Base-by-base conservation (phyloP, 30 jellyfish, hydroid and myxozoan genomes). In the Catostylus mosaicus region DNA sequence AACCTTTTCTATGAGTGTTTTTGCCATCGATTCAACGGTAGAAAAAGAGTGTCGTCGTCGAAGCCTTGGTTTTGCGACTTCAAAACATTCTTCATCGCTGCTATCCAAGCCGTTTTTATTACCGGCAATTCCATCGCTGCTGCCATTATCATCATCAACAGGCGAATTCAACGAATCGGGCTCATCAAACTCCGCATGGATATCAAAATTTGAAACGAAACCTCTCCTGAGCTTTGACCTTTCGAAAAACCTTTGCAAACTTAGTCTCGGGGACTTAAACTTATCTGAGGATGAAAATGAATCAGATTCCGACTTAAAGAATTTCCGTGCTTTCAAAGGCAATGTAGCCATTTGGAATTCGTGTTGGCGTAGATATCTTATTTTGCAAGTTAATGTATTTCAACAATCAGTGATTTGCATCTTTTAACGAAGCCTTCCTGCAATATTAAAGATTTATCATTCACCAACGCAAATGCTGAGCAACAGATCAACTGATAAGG, bases 1-100 rank as follows among this genome's bases (percentile, higher is more conserved):
- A 69, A 82, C 92, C 92, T 77, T 72, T 10, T 82, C 86, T 56
- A 40, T 72, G 11, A 67, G 66, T 14, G 48, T 14, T 9, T 56
- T 48, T 3, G 80, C 65, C 84, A 82, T 69, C 80, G 75, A 54
- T 29, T 69, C 80, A 30, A 82, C 46, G 30, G 85, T 68, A 3
- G 92, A 51, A 68, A 82, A 82, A 35, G 92, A 82, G 47, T 82
- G 92, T 65, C 92, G 52, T 65, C 92, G 36, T 40, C 92, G 92
- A 20, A 82, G 60, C 35, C 35, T 37, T 47, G 86, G 80, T 71
- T 82, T 68, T 54, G 45, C 73, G 6, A 38, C 20, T 30, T 63
- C 59, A 48, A 57, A 47, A 66, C 57, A 67, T 36, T 75, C 86
- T 6, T 51, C 60, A 22, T 36, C 5, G 30, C 38, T 40, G 27